A percentile compares a stretch with the other conserved stretches of the same genome.
Conservation (phyloP, 2,113 vertebrate genomes). For the Glaucidium brasilianum region DNA sequence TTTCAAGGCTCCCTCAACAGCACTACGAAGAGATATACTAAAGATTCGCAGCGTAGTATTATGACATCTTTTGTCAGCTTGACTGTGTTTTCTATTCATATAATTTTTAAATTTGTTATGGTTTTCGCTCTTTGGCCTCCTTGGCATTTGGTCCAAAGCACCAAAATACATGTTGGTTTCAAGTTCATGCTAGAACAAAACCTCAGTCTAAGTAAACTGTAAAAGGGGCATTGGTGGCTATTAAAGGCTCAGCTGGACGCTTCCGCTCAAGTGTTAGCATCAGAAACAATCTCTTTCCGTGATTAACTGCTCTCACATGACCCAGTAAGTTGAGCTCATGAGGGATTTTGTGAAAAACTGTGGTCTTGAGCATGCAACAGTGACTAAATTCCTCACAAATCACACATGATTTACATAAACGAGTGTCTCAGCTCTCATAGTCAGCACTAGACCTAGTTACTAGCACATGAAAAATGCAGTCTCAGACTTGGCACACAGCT, state of each 20-base stretch:
- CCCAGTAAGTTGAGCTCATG: not conserved
- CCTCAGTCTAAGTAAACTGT: not conserved
- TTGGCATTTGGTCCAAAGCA: not conserved
- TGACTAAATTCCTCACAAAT: conserved; percentile 22
- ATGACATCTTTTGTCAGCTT: not conserved
- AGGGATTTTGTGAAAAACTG: not conserved
- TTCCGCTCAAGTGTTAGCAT: not conserved
- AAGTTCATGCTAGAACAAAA: not conserved
- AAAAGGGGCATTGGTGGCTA: not conserved
- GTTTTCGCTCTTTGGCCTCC: not conserved
- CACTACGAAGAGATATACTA: accelerated
- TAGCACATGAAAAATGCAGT: conserved; percentile 39
- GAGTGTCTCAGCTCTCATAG: not conserved
- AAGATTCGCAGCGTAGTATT: not conserved
- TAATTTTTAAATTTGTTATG: not conserved
- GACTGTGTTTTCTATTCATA: not conserved
- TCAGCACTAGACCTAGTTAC: conserved; percentile 1
- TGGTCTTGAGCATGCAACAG: not conserved
- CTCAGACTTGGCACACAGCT: not conserved
- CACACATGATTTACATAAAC: not conserved
- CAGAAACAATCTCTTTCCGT: not conserved
- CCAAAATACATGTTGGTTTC: not conserved
- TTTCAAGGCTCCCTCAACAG: not conserved
- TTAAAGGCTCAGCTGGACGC: not conserved
- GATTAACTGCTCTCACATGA: not conserved